Evolutionary conservation across 2,113 vertebrate species (phyloP), one percentile per base, ranked within the genome.

Genomic region (Alectura lathami): DNA sequence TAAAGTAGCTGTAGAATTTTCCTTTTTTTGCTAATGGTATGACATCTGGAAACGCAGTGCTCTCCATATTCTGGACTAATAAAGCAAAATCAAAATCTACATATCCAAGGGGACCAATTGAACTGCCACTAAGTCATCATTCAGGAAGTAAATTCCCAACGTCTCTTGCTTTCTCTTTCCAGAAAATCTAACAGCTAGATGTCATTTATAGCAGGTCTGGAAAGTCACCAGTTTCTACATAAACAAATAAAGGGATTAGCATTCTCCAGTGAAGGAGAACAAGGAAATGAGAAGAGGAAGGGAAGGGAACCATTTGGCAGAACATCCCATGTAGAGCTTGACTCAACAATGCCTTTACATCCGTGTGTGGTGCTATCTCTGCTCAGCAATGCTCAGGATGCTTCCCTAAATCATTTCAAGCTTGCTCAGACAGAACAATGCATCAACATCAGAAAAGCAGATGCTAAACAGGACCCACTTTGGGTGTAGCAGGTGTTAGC

Each of bases 221-320:
- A 77, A 91, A 86, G 50, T 86, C 50, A 94, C 13, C 2, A 48
- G 32, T 63, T 83, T 70, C 64, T 1, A 2, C 9, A 32, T 40
- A 72, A 90, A 82, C 0, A n/a, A 93, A 91, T 83, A 91, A 91
- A 83, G 38, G 85, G 85, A 95, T 88, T 88, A 51, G 18, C 51
- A 70, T 81, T 93, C 76, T 91, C 18, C 26, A 45, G 32, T 27
- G 48, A 94, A 90, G 83, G 32, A 86, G 88, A 89, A 97, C 95
- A 95, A 90, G 96, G 96, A 96, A 96, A 94, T 93, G 85, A 88
- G 93, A 94, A 96, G 47, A 92, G 94, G 94, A 94, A 96, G 95
- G 95, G 94, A 89, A 95, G 94, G 94, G 91, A 81, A 78, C 91
- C 6, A 17, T 91, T 96, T 96, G 95, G 94, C 95, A 93, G 88